phyloP scores from a whole-genome alignment of 2,888 invertebrate species.

The Herminia tarsipennalis region DNA sequence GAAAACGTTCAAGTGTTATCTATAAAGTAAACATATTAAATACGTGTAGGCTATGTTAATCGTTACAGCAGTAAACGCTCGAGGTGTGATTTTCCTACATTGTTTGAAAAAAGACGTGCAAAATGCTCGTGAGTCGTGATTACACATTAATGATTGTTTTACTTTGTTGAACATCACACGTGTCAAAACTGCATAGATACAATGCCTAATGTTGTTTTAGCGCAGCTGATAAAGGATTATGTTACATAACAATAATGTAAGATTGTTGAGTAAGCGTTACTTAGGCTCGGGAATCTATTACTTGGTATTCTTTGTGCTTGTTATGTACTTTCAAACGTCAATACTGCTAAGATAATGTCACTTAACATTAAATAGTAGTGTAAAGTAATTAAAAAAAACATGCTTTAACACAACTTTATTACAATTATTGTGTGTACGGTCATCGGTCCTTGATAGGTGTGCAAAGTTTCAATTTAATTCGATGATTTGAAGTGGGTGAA shows the following conservation, averaged over 20 bases:
- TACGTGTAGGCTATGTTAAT: conserved; percentile 33
- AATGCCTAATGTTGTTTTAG: conserved; percentile 27
- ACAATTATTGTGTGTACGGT: too few relatives aligned
- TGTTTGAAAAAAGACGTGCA: conserved; percentile 49
- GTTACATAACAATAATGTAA: conserved; percentile 15
- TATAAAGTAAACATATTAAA: conserved; percentile 27
- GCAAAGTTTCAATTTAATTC: too few relatives aligned
- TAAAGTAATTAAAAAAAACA: too few relatives aligned
- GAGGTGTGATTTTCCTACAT: conserved; percentile 37
- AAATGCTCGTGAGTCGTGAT: conserved; percentile 59
- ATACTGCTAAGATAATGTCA: neutral
- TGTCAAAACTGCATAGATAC: conserved; percentile 43
- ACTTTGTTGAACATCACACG: conserved; percentile 50
- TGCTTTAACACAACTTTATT: too few relatives aligned
- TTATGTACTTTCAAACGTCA: neutral
- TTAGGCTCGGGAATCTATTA: neutral
- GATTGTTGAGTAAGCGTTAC: neutral
- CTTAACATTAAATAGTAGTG: too few relatives aligned
- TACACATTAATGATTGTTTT: conserved; percentile 46
- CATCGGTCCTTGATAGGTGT: too few relatives aligned
- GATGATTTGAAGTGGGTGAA: too few relatives aligned
- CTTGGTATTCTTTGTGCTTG: too few relatives aligned
- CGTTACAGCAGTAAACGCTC: conserved; percentile 24
- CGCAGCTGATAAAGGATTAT: conserved; percentile 18
- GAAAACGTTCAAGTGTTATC: conserved; percentile 44